Base-by-base conservation (phyloP, 2,113 vertebrate genomes). In the Lasiurus borealis region DNA sequence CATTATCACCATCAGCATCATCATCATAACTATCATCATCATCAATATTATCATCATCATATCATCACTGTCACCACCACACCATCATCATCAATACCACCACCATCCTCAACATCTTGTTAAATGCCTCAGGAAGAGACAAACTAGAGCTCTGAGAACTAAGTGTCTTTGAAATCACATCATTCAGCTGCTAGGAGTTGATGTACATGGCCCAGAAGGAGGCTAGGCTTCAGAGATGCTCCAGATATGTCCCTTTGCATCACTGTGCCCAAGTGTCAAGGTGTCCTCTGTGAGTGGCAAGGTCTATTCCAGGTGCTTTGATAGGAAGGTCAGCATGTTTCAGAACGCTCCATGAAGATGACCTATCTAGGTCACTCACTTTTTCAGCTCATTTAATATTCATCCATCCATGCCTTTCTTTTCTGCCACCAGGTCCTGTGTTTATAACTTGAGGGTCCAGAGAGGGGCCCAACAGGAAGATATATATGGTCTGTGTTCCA, bases 31-130 rank as follows among this genome's bases (percentile, higher is more conserved):
- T 8, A 66, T 0, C 9, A 69, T 0, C 3, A 48, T 2, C 3
- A 36, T 0, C 18, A n/a, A 0, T 8, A 46, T 0, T 8, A 59
- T 0, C 21, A 36, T 0, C 3, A 40, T 2, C 40, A 52, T 0
- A 44, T 0, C 68, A 59, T 0, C 15, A 34, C 1, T 34, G 72
- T 1, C 46, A 68, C 6, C 52, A 46, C 2, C 4, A 59, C 0
- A 54, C 3, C 72, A 34, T 3, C 75, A 52, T 1, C 31, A 8
- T 4, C 40, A 40, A 0, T 6, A 50, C 16, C 44, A 62, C 10
- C 34, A 68, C 12, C n/a, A 11, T 34, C 46, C 73, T 76, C 44
- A 62, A 14, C 1, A 8, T 16, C 25, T 8, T 31, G 3, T 23
- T 12, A 21, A 11, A 27, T 27, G 31, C 19, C 14, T 48, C 27